Evolutionary conservation across 1,140 invertebrate genomes (phyloP), one percentile per base, ranked within the genome.

Genomic region (Caenorhabditis remanei): DNA sequence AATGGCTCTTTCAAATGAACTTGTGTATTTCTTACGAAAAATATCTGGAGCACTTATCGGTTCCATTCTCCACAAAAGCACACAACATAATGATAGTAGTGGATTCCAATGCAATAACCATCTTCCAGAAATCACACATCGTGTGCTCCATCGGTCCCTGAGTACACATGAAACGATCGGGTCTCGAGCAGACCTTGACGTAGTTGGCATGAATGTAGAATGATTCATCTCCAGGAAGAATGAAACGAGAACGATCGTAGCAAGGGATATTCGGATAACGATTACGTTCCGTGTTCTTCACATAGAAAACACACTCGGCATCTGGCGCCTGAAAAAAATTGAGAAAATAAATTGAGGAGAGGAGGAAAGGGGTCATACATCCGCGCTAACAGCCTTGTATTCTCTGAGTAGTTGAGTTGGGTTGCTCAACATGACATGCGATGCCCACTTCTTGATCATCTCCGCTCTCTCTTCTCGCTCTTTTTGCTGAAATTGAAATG

Each of bases 131-230:
- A 24, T 79, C 43, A 11, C 6, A 2, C 8, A 48, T 13, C 9
- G 71, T 79, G 11, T 79, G 5, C 0, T 79, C 71, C 43, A 79
- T 48, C 7, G 71, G 71, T 24, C 40, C 71, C 13, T 79, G 71
- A n/a, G 71, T 79, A 8, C 71, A 79, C 1, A 79, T 4, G 21
- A 79, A 79, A 21, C 71, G 71, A 50, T 79, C 71, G 5, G 71
- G 16, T 50, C 41, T 79, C 40, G 46, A 21, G 21, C 71, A 79
- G 11, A 79, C 41, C 19, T 79, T 79, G 43, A 79, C 71, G 24
- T n/a, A 43, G 21, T 79, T 79, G 2, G 71, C 71, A 79, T 79
- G 71, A 79, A 79, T 79, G 40, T 79, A 79, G 19, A 79, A 79
- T 0, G 14, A 21, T 50, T 79, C 71, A 79, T 79, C 46, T 21